Evolutionary conservation across 1,140 invertebrate species (phyloP).

Genomic region (Drosophila nasuta): DNA sequence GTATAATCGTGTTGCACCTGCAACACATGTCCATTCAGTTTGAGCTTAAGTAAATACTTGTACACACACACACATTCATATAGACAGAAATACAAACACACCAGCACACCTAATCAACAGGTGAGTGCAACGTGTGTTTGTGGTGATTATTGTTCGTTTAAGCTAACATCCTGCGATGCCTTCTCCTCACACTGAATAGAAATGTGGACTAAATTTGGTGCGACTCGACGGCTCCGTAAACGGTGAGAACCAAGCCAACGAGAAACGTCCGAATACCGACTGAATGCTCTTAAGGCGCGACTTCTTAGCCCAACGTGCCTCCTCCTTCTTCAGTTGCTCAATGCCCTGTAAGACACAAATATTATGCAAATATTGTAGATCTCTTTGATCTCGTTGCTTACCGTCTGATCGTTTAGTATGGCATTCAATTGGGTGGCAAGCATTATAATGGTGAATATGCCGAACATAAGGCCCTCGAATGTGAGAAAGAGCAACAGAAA

Average conservation of each 20-base stretch:
- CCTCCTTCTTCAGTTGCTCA: slow-evolving; percentile 97
- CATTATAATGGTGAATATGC: slow-evolving; percentile 99
- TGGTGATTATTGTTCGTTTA: slow-evolving; percentile 62
- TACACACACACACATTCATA: slow-evolving; percentile 21
- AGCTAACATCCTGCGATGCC: slow-evolving; percentile 17
- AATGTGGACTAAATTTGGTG: slow-evolving; percentile 90
- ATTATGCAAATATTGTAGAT: slow-evolving; percentile 28
- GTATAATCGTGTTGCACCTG: slow-evolving; percentile 46
- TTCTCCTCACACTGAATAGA: slow-evolving; percentile 89
- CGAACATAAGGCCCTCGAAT: slow-evolving; percentile 98
- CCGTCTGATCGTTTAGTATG: slow-evolving; percentile 99
- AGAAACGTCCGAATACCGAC: slow-evolving; percentile 97
- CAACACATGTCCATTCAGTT: slow-evolving; percentile 21
- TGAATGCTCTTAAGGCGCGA: slow-evolving; percentile 97
- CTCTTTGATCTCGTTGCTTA: slow-evolving; percentile 83
- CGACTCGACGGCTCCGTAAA: slow-evolving; percentile 93
- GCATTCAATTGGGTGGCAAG: slow-evolving; percentile 98
- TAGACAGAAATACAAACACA: slow-evolving; percentile 36
- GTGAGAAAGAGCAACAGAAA: slow-evolving; percentile 97
- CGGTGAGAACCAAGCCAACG: slow-evolving; percentile 96
- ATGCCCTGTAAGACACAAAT: slow-evolving; percentile 90
- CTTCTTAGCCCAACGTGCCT: slow-evolving; percentile 95
- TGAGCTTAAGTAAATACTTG: slow-evolving; percentile 41
- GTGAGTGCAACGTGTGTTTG: slow-evolving; percentile 13
- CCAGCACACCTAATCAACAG: slow-evolving; percentile 52